Conservation (phyloP, 2,113 vertebrate genomes). For the Calidris pygmaea region DNA sequence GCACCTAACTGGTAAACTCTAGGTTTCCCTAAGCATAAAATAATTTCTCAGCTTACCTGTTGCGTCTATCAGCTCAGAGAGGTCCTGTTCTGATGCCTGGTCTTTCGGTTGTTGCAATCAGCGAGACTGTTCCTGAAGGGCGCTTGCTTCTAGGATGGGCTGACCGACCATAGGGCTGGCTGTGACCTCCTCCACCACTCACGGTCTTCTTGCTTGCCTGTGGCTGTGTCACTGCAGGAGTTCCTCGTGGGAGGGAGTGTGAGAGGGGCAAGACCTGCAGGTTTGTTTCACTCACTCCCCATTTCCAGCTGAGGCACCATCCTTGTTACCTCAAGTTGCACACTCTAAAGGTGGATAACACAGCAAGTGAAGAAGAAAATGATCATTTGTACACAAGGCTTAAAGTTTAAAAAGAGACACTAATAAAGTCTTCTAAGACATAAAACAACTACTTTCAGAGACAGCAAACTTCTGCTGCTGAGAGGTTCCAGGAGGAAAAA, state of each 20-base stretch:
- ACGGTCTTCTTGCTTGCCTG: neutral
- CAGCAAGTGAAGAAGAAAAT: neutral
- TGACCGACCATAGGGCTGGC: accelerated
- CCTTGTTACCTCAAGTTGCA: neutral
- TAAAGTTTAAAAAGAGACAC: neutral
- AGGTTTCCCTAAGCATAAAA: neutral
- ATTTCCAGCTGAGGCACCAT: neutral
- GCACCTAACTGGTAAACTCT: neutral
- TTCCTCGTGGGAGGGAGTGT: neutral
- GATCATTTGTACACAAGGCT: neutral
- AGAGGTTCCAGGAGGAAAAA: neutral
- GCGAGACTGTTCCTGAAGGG: accelerated
- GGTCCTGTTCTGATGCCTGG: neutral
- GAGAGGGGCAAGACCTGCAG: neutral
- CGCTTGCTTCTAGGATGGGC: neutral
- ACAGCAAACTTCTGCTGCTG: neutral
- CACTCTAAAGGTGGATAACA: neutral
- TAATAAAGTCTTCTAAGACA: neutral
- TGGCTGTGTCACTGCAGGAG: neutral
- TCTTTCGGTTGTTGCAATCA: neutral
- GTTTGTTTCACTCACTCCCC: neutral
- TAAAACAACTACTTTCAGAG: neutral
- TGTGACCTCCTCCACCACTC: neutral
- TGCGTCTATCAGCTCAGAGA: neutral
- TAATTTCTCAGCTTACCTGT: constrained; percentile 36